Conservation (phyloP, 2,888 invertebrate species). For the Meta bourneti region DNA sequence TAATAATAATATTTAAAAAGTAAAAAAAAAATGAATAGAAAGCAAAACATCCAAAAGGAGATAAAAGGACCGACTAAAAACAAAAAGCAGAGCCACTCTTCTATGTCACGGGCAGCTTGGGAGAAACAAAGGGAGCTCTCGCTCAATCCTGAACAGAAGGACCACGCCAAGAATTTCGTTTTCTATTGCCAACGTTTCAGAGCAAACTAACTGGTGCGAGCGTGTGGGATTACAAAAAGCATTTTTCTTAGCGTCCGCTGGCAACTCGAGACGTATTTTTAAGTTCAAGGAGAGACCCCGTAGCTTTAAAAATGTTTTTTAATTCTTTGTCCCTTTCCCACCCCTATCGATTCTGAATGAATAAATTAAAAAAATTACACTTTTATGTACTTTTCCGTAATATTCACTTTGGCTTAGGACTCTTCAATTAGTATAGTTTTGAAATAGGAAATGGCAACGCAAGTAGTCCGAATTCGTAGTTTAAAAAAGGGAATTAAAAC, state of each 20-base stretch:
- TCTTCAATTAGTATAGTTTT: slow-evolving; percentile 19
- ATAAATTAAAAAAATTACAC: slow-evolving; percentile 42
- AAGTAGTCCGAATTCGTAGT: neutral
- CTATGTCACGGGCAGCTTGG: slow-evolving; percentile 63
- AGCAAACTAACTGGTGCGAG: slow-evolving; percentile 21
- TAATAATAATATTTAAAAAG: slow-evolving; percentile 32
- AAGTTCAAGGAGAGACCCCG: neutral
- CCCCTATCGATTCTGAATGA: neutral
- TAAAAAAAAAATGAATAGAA: slow-evolving; percentile 27
- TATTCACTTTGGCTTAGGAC: neutral
- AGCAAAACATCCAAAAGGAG: slow-evolving; percentile 9
- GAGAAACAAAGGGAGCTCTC: slow-evolving; percentile 52
- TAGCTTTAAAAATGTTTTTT: too few species aligned
- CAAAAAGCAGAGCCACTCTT: slow-evolving; percentile 59
- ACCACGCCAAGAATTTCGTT: slow-evolving; percentile 61
- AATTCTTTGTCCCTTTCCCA: neutral
- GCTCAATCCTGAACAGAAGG: slow-evolving; percentile 5
- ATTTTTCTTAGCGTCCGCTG: slow-evolving; percentile 29
- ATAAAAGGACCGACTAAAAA: slow-evolving; percentile 51
- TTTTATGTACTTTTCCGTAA: slow-evolving; percentile 9
- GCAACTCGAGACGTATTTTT: slow-evolving; percentile 31
- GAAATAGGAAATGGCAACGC: neutral
- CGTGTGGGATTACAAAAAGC: slow-evolving; percentile 44
- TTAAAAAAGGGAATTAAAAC: too few species aligned
- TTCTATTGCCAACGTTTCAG: slow-evolving; percentile 14